Percentiles rank a stretch among this genome's conserved stretches.
Conservation (phyloP, 2,797 vertebrate genomes). For the Sparus aurata region DNA sequence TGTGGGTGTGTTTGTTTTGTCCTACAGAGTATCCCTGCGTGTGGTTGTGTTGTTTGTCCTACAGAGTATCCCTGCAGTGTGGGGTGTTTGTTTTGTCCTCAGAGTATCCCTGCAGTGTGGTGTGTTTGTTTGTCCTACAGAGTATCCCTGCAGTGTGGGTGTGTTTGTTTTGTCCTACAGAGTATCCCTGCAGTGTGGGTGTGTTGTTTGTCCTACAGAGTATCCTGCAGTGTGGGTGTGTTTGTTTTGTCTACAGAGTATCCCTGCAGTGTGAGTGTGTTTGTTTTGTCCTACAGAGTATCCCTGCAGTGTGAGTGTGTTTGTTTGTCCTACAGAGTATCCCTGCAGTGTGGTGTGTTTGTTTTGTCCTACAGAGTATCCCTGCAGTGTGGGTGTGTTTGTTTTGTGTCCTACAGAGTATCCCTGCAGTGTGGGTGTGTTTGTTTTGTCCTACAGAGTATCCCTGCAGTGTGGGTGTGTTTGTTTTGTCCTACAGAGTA, state of each 20-base stretch:
- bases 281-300: background rate
- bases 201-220: background rate
- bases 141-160: constrained; percentile 9
- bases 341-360: background rate
- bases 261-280: background rate
- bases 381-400: constrained; percentile 68
- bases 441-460: background rate
- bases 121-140: rapidly evolving
- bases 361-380: background rate
- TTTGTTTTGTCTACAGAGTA: constrained; percentile 44
- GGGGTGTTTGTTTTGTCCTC: constrained; percentile 7
- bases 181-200: background rate
- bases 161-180: constrained; percentile 66
- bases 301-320: constrained; percentile 68
- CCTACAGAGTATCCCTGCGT: background rate
- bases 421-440: background rate
- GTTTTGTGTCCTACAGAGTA: background rate
- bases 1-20: constrained; percentile 1
- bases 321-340: background rate
- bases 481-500: background rate
- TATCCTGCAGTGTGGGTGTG: constrained; percentile 58
- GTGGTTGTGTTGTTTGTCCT: constrained; percentile 65
- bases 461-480: constrained; percentile 68
- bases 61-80: constrained; percentile 7
- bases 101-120: no score